These are phyloP conservation scores for Carcina quercana DNA, from an alignment of 2,888 invertebrate genomes.

Conservation along the genomic window DNA sequence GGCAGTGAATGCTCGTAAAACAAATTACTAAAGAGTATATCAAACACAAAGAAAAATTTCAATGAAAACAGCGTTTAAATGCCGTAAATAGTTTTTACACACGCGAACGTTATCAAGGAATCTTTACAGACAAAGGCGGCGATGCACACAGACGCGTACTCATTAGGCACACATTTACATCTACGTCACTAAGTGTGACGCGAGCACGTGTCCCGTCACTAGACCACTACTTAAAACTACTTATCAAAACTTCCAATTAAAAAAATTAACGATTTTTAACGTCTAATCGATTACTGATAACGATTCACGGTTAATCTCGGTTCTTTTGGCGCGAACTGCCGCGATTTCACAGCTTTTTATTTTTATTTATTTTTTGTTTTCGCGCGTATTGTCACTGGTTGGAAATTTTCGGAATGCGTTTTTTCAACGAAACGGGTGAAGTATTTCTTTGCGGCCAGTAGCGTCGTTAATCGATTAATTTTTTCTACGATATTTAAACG, in stretches of 20 bases:
- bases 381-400: conserved; percentile 25
- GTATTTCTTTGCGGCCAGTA: conserved; percentile 45
- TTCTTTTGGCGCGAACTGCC: conserved; percentile 32
- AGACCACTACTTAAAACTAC: conserved; percentile 25
- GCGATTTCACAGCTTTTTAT: conserved; percentile 6
- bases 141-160: conserved; percentile 54
- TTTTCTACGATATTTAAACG: conserved; percentile 19
- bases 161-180: conserved; percentile 67
- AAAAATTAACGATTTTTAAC: conserved; percentile 26
- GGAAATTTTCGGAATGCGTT: conserved; percentile 21
- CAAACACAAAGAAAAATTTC: conserved; percentile 9
- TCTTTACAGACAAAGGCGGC: conserved; percentile 32
- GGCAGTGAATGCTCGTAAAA: no score
- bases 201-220: conserved; percentile 39
- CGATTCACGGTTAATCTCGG: conserved; percentile 21
- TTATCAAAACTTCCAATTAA: conserved; percentile 49
- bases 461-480: conserved; percentile 49
- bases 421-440: conserved; percentile 55
- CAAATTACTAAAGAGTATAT: conserved; percentile 1
- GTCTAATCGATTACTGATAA: no score
- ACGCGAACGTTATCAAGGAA: conserved; percentile 31
- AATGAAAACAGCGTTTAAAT: conserved; percentile 15
- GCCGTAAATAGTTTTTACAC: conserved; percentile 16
- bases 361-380: conserved; percentile 33
- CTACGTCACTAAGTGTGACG: conserved; percentile 55